A percentile compares a stretch with the other conserved stretches of the same genome.
Evolutionary conservation across 2,113 vertebrate genomes (phyloP).

Genomic region (Acinonyx jubatus): DNA sequence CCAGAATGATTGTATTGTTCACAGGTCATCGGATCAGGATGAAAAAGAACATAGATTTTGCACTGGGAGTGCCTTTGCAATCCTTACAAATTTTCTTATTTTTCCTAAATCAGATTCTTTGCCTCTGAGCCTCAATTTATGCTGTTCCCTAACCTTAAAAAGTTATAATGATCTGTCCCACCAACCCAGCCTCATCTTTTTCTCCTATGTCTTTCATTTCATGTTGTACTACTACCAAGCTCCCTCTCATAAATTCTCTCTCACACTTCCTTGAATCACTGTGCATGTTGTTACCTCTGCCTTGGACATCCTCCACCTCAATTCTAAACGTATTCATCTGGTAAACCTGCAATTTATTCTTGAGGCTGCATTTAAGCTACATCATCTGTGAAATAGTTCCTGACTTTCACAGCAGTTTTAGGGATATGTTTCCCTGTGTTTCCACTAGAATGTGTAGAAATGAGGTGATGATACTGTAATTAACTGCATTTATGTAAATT

Average conservation of each 20-base stretch:
- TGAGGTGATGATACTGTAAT: neutral
- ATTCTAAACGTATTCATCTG: neutral
- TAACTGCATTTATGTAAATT: neutral
- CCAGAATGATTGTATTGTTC: neutral
- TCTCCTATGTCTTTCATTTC: neutral
- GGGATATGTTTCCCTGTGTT: neutral
- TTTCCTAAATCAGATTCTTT: neutral
- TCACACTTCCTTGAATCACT: neutral
- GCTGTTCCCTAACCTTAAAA: neutral
- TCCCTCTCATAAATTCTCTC: neutral
- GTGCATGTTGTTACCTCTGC: neutral
- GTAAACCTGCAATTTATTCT: neutral
- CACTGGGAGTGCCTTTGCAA: neutral
- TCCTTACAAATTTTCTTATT: neutral
- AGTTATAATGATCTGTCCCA: neutral
- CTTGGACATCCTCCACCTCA: neutral
- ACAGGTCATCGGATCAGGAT: constrained; percentile 19
- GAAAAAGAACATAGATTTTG: neutral
- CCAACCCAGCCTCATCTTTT: neutral
- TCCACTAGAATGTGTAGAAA: neutral
- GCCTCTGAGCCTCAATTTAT: neutral
- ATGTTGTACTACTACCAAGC: neutral
- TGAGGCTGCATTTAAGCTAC: neutral
- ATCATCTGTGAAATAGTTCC: neutral
- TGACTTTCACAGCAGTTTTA: neutral